Base-by-base conservation (phyloP, 2,113 vertebrate genomes). In the Lasiurus cinereus region DNA sequence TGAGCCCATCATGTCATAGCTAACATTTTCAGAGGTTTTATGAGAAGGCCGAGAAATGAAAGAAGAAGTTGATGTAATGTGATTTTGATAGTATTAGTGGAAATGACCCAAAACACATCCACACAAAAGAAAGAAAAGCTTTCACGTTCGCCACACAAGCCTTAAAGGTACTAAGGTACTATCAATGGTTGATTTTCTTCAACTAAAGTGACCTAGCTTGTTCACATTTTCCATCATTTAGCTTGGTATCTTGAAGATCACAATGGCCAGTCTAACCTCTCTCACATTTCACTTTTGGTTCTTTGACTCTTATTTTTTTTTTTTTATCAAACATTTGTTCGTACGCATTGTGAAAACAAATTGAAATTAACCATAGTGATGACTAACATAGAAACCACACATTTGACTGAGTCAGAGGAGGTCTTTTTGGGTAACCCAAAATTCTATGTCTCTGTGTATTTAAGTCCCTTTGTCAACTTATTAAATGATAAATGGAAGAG, bases 301-400 rank as follows among this genome's bases (percentile, higher is more conserved):
- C 56, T 73, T 96, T 88, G 88, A 84, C 78, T 94, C 92, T 91
- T 82, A 96, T 94, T 83, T 69, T 95, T 95, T 39, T 39, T 80
- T 46, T 82, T 74, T 82, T 18, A 96, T 97, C n/a, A 22, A 95
- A 95, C 89, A 97, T 97, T 97, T 97, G 96, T 95, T 97, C 96
- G 22, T 95, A 91, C 70, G 91, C 91, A 96, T 95, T 96, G 83
- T 96, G 95, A 97, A 97, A 97, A 96, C 95, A 97, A 96, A 94
- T 13, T 88, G 66, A 96, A 95, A 96, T 96, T 97, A 96, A 97
- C 95, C 94, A 94, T 91, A 94, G 96, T 24, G 12, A 94, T 96
- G 80, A 83, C 76, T 96, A 95, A 95, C 89, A 84, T 91, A 90
- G 72, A 97, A 97, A 94, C 97, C 96, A 91, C 96, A 96, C 95